phyloP scores from a whole-genome alignment of 2,113 vertebrate species.

The Petrocephalus microphthalmus region DNA sequence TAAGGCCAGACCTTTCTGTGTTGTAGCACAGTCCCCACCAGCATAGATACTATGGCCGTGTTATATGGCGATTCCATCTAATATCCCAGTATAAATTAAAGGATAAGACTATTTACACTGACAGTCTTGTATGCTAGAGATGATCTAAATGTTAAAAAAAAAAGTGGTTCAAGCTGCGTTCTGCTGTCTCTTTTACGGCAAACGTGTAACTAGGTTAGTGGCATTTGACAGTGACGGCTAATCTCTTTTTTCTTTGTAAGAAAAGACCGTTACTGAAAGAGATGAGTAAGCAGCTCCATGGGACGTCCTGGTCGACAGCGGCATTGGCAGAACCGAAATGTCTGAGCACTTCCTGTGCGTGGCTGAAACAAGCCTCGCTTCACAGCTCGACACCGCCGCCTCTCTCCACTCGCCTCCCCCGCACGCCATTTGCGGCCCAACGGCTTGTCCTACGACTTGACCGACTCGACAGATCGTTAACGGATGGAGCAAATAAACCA shows the following conservation, averaged over 20 bases:
- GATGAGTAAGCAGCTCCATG: slow-evolving; percentile 16
- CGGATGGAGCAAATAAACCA: not conserved
- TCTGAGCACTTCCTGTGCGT: slow-evolving; percentile 27
- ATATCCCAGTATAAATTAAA: not conserved
- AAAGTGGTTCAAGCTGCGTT: not conserved
- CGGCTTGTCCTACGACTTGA: not conserved
- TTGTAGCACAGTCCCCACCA: not conserved
- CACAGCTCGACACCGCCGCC: not conserved
- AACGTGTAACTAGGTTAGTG: not conserved
- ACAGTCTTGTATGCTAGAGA: not conserved
- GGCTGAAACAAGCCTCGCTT: slow-evolving; percentile 27
- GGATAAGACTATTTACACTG: not conserved
- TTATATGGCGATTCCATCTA: not conserved
- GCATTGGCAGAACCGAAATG: slow-evolving; percentile 46
- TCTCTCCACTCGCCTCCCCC: not conserved
- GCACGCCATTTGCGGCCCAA: not conserved
- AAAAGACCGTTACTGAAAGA: not conserved
- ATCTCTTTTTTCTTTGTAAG: not conserved
- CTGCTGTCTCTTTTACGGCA: not conserved
- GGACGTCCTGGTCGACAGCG: slow-evolving; percentile 39
- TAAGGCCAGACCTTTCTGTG: not conserved
- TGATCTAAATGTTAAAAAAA: not conserved
- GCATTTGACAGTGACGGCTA: not conserved
- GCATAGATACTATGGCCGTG: not conserved
- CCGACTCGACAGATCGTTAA: not conserved